Conservation (phyloP, 2,888 invertebrate genomes). For the Blastobasis adustella region DNA sequence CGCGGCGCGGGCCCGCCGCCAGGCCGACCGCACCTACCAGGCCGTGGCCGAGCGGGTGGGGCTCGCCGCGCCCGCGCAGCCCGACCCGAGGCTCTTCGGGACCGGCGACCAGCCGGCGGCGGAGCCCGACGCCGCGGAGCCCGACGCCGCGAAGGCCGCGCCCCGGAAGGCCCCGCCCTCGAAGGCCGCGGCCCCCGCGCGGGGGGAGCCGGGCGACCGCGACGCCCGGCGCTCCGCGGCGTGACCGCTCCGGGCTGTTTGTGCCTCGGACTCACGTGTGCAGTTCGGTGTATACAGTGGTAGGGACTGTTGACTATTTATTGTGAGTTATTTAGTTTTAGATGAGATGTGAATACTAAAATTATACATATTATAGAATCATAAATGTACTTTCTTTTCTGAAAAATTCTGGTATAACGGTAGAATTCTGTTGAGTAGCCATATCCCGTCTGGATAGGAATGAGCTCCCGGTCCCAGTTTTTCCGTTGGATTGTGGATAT, state of each 20-base stretch:
- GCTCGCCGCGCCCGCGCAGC: slow-evolving; percentile 24
- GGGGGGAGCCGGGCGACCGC: too few relatives aligned
- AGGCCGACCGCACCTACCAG: slow-evolving; percentile 77
- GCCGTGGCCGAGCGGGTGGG: slow-evolving; percentile 79
- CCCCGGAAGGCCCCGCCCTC: slow-evolving; percentile 81
- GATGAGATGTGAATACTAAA: too few relatives aligned
- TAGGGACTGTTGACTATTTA: too few relatives aligned
- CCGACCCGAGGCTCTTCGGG: slow-evolving; percentile 35
- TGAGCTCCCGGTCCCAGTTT: too few relatives aligned
- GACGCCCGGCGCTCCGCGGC: slow-evolving; percentile 51
- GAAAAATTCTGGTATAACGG: too few relatives aligned
- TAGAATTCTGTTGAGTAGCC: too few relatives aligned
- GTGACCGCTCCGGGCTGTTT: slow-evolving; percentile 66
- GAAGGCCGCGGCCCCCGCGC: slow-evolving; percentile 67
- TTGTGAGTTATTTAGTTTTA: too few relatives aligned
- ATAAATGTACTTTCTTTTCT: too few relatives aligned
- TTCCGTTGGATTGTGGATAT: too few relatives aligned
- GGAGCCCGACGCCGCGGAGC: slow-evolving; percentile 73
- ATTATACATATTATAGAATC: too few relatives aligned
- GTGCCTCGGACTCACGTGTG: background rate
- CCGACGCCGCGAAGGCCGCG: slow-evolving; percentile 75
- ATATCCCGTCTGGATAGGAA: too few relatives aligned
- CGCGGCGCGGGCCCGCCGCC: slow-evolving; percentile 74
- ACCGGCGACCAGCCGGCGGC: slow-evolving; percentile 77
- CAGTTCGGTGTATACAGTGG: too few relatives aligned